phyloP scores from a whole-genome alignment of 2,888 invertebrate species.

The Cephus rjabovi region DNA sequence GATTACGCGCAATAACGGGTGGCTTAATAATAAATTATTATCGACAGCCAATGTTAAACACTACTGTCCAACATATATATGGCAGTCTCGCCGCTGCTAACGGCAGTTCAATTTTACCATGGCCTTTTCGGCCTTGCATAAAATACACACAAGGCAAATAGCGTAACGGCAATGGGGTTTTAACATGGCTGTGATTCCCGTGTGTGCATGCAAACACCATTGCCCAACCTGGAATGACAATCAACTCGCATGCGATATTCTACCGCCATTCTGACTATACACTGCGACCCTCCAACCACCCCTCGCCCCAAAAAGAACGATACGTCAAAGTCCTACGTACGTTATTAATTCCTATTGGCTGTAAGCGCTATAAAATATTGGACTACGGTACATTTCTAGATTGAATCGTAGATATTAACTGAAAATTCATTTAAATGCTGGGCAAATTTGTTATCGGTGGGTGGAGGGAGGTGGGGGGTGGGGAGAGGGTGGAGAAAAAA shows the following conservation, averaged over 20 bases:
- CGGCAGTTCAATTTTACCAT: not conserved
- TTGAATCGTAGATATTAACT: constrained; percentile 48
- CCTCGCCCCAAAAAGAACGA: constrained; percentile 11
- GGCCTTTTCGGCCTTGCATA: constrained; percentile 34
- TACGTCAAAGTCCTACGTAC: constrained; percentile 46
- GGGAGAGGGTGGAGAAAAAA: no score
- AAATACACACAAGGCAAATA: constrained; percentile 31
- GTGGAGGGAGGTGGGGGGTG: not conserved
- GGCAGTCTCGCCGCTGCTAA: not conserved
- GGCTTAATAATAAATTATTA: constrained; percentile 60
- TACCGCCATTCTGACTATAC: not conserved
- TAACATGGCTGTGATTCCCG: constrained; percentile 19
- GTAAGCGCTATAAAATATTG: constrained; percentile 8
- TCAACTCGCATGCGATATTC: constrained; percentile 1
- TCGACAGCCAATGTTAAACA: constrained; percentile 55
- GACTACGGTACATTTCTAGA: constrained; percentile 34
- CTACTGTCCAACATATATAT: constrained; percentile 12
- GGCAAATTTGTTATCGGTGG: not conserved
- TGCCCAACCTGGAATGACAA: constrained; percentile 3
- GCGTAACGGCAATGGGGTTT: constrained; percentile 6
- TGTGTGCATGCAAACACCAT: constrained; percentile 20
- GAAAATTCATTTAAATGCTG: constrained; percentile 42
- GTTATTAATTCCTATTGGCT: constrained; percentile 47
- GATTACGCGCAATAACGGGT: constrained; percentile 54
- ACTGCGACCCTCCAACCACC: constrained; percentile 8